Base-by-base conservation (phyloP, 2,113 vertebrate species). In the Neolamprologus devosi region DNA sequence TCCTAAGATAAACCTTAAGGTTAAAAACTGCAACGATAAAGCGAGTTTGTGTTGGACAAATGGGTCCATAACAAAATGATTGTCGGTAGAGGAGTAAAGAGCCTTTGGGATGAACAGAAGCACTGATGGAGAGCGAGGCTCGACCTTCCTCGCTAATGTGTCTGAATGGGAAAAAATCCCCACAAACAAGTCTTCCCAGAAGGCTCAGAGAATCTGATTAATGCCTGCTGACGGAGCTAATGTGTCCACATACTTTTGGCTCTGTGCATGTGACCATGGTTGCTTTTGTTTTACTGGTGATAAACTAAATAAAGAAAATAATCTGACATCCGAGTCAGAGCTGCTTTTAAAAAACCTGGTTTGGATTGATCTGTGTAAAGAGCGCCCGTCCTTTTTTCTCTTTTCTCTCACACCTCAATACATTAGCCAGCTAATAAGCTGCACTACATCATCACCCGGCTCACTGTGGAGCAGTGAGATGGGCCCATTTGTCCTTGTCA, bases 401-500 rank as follows among this genome's bases (percentile, higher is more conserved):
- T 85, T 35, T 81, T 60, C 58, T 57, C 84, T 58, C 80, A 88
- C 70, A 85, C 88, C 82, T 94, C 88, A 79, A 78, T 81, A 91
- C 89, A 94, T 94, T 93, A 93, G 55, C 33, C 13, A 28, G 89
- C 82, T 93, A 94, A 94, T 88, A 90, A 88, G 92, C 92, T 83
- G 90, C 90, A 86, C 83, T 93, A 49, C 85, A 92, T 91, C 87
- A 89, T 40, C 87, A 85, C 28, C 89, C 85, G 85, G 87, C 63
- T 58, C 89, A 42, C 63, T 81, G 87, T 81, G 82, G 90, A 83
- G 78, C 73, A 11, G 81, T 82, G 90, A 68, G 90, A 92, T 68
- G 30, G 88, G 85, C 33, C 88, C 86, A 13, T 94, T 92, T 94
- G 92, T 94, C 87, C 30, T 81, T 86, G 91, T 94, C 94, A 94